Conservation (phyloP, 2,797 vertebrate genomes). For the Botia kubotai region DNA sequence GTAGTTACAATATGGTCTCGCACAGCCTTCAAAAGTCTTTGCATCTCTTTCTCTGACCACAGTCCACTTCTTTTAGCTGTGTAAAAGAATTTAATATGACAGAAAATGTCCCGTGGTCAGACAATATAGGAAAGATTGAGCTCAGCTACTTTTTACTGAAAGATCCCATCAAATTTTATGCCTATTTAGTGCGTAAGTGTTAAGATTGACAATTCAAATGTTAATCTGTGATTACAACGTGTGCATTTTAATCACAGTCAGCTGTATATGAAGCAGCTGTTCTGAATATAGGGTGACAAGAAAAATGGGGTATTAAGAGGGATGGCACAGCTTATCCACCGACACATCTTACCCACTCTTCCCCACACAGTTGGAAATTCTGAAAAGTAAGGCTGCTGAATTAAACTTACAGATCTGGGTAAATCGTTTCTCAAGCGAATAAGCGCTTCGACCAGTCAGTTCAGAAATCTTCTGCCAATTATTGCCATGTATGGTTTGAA, state of each 20-base stretch:
- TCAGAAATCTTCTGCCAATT: slow-evolving; percentile 71
- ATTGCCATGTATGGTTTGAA: slow-evolving; percentile 72
- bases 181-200: no score
- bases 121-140: no score
- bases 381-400: background rate
- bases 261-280: no score
- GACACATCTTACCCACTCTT: no score
- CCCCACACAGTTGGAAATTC: background rate
- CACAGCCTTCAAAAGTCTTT: slow-evolving; percentile 61
- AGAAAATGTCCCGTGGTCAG: background rate
- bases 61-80: slow-evolving; percentile 56
- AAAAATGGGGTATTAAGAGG: no score
- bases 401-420: slow-evolving; percentile 10
- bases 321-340: no score
- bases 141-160: no score
- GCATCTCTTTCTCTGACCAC: slow-evolving; percentile 66
- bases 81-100: background rate
- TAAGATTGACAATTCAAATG: no score
- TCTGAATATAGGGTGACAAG: no score
- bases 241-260: no score
- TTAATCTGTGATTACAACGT: no score
- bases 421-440: slow-evolving; percentile 72
- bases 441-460: slow-evolving; percentile 71
- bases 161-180: no score
- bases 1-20: slow-evolving; percentile 57